Percentiles rank a stretch among this genome's conserved stretches.
Evolutionary conservation across 2,888 invertebrate genomes (phyloP).

Genomic region (Prostheceraeus crozeri): DNA sequence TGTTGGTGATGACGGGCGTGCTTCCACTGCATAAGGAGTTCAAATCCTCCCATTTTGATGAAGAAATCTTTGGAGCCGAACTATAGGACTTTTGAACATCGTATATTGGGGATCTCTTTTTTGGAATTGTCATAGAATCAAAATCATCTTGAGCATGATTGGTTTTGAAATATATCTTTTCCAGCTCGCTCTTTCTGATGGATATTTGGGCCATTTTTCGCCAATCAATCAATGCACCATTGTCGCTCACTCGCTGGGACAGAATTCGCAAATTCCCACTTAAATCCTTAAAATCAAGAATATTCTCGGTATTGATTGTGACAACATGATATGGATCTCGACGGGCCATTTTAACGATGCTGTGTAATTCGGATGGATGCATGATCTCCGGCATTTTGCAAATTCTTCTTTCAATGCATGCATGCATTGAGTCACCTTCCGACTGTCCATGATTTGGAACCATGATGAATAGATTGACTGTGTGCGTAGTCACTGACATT

Average conservation of each 20-base stretch:
- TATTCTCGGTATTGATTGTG: background rate
- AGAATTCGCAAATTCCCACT: background rate
- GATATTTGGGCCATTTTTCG: constrained; percentile 7
- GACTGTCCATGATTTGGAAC: constrained; percentile 4
- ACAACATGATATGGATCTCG: too few species aligned
- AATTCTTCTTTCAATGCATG: constrained; percentile 21
- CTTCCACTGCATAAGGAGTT: constrained; percentile 1
- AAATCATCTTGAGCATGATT: background rate
- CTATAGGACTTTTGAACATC: background rate
- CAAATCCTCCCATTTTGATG: constrained; percentile 1
- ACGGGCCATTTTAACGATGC: too few species aligned
- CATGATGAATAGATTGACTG: background rate
- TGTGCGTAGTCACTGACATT: background rate
- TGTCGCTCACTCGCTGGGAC: background rate
- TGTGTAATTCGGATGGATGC: too few species aligned
- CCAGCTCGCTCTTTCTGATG: background rate
- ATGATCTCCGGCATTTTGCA: too few species aligned
- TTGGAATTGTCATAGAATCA: background rate
- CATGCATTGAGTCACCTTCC: background rate
- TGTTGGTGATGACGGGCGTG: constrained; percentile 1
- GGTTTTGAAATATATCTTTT: constrained; percentile 11
- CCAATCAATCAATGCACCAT: background rate
- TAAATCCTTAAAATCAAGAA: constrained; percentile 2
- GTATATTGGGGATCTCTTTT: constrained; percentile 15
- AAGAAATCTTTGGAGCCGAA: background rate